These are phyloP conservation scores for Cryptocheilus praepositus DNA, from an alignment of 2,888 invertebrate species.

Conservation along the genomic window DNA sequence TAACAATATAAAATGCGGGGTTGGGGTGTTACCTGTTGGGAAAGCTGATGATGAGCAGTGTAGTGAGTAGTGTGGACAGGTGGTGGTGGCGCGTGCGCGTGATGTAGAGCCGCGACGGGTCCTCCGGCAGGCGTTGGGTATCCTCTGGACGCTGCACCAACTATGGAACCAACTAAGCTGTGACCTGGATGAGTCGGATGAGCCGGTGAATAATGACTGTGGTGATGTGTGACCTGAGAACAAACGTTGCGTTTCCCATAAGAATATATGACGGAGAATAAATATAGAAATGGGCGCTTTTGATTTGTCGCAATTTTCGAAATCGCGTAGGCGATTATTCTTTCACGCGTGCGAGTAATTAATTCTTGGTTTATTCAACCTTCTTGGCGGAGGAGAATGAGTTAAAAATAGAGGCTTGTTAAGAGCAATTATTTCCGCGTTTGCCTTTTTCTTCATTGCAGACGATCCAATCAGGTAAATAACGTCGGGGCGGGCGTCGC, in stretches of 20 bases:
- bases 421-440: too few species aligned
- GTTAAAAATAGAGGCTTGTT: too few species aligned
- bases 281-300: too few species aligned
- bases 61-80: constrained; percentile 69
- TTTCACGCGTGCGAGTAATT: too few species aligned
- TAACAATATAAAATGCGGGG: not conserved
- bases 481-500: too few species aligned
- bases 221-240: constrained; percentile 66
- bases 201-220: constrained; percentile 65
- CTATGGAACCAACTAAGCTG: constrained; percentile 64
- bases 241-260: not conserved
- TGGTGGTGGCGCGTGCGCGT: constrained; percentile 65
- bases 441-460: too few species aligned
- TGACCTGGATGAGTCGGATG: constrained; percentile 67
- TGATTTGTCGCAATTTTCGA: too few species aligned
- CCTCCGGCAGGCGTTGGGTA: constrained; percentile 68
- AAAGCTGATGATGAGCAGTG: constrained; percentile 68
- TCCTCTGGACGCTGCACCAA: constrained; percentile 67
- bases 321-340: too few species aligned
- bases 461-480: too few species aligned
- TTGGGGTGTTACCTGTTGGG: constrained; percentile 64
- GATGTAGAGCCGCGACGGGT: constrained; percentile 67
- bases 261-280: too few species aligned
- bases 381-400: too few species aligned
- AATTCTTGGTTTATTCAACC: too few species aligned